Conservation (phyloP, 2,797 vertebrate genomes). For the Amphiprion clarkii region DNA sequence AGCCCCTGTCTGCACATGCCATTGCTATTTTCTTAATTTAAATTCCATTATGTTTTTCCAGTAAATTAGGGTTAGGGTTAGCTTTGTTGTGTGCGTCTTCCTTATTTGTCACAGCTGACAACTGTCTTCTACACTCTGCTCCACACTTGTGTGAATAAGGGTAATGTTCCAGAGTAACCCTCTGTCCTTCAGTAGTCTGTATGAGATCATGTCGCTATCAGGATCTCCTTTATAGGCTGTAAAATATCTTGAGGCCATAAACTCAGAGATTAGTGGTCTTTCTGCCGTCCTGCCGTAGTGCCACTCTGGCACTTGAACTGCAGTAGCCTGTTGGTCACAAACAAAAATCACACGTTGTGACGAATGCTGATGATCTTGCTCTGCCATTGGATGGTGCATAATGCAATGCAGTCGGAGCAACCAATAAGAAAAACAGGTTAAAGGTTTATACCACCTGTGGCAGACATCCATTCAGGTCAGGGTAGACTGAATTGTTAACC, state of each 20-base stretch:
- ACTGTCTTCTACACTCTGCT: too few relatives aligned
- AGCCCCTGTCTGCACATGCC: too few relatives aligned
- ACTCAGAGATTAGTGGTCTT: slow-evolving; percentile 34
- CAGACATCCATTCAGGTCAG: neutral
- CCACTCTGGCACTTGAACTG: slow-evolving; percentile 59
- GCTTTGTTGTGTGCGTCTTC: too few relatives aligned
- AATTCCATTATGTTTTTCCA: too few relatives aligned
- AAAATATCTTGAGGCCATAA: slow-evolving; percentile 27
- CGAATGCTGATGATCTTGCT: neutral
- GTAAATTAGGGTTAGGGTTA: too few relatives aligned
- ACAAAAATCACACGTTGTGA: slow-evolving; percentile 16
- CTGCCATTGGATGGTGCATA: slow-evolving; percentile 12
- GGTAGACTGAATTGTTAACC: neutral
- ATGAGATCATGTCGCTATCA: neutral
- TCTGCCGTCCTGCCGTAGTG: slow-evolving; percentile 1
- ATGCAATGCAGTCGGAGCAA: neutral
- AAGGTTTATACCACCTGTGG: slow-evolving; percentile 15
- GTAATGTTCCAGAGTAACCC: slow-evolving; percentile 38
- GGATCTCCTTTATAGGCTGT: slow-evolving; percentile 28
- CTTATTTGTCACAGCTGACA: too few relatives aligned
- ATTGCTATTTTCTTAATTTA: too few relatives aligned
- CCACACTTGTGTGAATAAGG: neutral
- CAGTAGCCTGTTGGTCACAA: slow-evolving; percentile 54
- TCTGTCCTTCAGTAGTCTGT: slow-evolving; percentile 24
- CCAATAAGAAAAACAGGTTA: slow-evolving; percentile 23